Base-by-base conservation (phyloP, 1,140 invertebrate species). In the Formica selysi region DNA sequence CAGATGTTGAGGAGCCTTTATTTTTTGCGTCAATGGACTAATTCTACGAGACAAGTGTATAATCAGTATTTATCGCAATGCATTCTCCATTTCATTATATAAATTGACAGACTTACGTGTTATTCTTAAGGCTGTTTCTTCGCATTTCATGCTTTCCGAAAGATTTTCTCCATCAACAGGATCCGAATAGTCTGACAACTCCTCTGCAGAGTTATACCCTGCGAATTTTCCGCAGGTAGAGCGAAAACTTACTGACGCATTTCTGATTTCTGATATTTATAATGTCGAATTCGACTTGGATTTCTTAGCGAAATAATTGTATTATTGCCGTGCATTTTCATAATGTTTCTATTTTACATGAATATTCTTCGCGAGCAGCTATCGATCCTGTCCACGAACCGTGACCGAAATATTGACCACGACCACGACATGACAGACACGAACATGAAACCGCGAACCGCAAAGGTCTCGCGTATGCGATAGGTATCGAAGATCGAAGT, bases 61-160 rank as follows among this genome's bases (percentile, higher is more conserved):
- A 3, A 51, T 36, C 22, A 16, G 19, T 79, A 44, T 48, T 19
- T 29, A 76, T 62, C 22, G 22, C 22, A 22, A 13, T 5, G 54
- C 5, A 29, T 13, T 54, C 38, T 26, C 3, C 22, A 59, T 32
- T 32, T 32, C 6, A 36, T 7, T 22, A 6, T 44, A 36, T 13
- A 48, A 48, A 10, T 0, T 73, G 38, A 8, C 32, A 71, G 5
- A 90, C 90, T 48, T 78, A 91, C 90, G 76, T 83, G 62, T 61
- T 87, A 6, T 61, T 87, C 54, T 80, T 91, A 44, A 61, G n/a
- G 78, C 61, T 84, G 62, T 88, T 91, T 38, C 85, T 88, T 90
- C 86, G 89, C 90, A 91, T 91, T 62, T 91, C 90, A 91, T 91
- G 86, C 84, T 88, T 90, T 57, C 78, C 65, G 11, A 48, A 41